phyloP scores from a whole-genome alignment of 2,113 vertebrate genomes.

The Hucho hucho region DNA sequence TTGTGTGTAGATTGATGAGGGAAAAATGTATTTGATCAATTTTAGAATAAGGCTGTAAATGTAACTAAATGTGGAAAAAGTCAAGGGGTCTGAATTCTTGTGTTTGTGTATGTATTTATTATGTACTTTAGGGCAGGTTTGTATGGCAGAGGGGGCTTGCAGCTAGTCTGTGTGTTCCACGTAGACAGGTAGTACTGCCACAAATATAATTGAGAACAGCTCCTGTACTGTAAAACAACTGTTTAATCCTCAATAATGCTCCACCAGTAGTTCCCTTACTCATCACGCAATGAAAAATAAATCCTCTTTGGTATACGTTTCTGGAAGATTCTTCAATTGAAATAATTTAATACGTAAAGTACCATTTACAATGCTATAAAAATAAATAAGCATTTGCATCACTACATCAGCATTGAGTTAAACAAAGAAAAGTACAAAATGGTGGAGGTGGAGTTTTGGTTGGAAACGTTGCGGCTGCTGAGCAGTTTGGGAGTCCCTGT shows the following conservation, averaged over 20 bases:
- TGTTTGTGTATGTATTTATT: neutral
- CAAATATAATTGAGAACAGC: neutral
- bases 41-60: too few relatives aligned
- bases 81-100: too few relatives aligned
- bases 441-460: slow-evolving; percentile 69
- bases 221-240: neutral
- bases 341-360: slow-evolving; percentile 58
- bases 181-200: too few relatives aligned
- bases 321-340: slow-evolving; percentile 22
- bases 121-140: neutral
- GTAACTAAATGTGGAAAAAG: too few relatives aligned
- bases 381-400: slow-evolving; percentile 50
- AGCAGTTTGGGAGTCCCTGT: slow-evolving; percentile 31
- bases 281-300: neutral
- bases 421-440: slow-evolving; percentile 30
- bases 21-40: too few relatives aligned
- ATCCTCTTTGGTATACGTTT: slow-evolving; percentile 31
- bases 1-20: too few relatives aligned
- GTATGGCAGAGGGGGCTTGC: neutral
- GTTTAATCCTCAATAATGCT: slow-evolving; percentile 29
- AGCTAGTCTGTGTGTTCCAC: too few relatives aligned
- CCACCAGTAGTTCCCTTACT: slow-evolving; percentile 24
- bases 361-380: slow-evolving; percentile 55
- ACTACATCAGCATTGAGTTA: slow-evolving; percentile 58
- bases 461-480: slow-evolving; percentile 41